phyloP scores from a whole-genome alignment of 1,140 invertebrate genomes.

The Papilio polyxenes region DNA sequence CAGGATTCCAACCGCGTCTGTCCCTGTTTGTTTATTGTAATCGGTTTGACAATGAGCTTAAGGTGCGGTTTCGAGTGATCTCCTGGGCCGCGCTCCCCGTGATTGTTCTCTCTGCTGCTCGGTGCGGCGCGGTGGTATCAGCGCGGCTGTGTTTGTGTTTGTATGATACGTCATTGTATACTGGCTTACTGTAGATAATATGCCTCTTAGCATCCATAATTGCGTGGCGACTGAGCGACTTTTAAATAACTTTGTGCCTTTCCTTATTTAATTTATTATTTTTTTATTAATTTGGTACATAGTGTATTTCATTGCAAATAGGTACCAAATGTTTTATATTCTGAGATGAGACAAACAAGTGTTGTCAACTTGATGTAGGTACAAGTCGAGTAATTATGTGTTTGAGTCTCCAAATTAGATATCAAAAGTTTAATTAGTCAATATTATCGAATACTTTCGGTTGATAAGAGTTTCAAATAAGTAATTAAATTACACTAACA shows the following conservation, averaged over 20 bases:
- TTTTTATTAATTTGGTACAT: not conserved
- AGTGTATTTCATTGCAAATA: not conserved
- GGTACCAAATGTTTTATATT: not conserved
- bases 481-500: constrained; percentile 10
- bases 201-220: constrained; percentile 77
- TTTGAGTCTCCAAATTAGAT: not conserved
- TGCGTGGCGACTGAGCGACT: constrained; percentile 71
- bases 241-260: constrained; percentile 68
- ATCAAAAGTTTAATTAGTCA: constrained; percentile 7
- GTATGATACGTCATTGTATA: constrained; percentile 78
- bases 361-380: not conserved
- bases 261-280: constrained; percentile 11
- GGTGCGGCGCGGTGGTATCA: constrained; percentile 58
- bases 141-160: constrained; percentile 70
- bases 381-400: not conserved
- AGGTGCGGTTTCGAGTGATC: constrained; percentile 80
- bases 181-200: constrained; percentile 78
- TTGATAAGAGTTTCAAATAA: constrained; percentile 20
- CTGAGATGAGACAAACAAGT: not conserved
- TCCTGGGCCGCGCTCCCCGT: constrained; percentile 67
- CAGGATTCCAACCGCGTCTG: constrained; percentile 80
- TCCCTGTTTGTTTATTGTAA: constrained; percentile 81
- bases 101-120: constrained; percentile 76
- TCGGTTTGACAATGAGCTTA: constrained; percentile 81
- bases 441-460: not conserved